phyloP scores from a whole-genome alignment of 1,140 invertebrate species.

The Drosophila ercepeae region DNA sequence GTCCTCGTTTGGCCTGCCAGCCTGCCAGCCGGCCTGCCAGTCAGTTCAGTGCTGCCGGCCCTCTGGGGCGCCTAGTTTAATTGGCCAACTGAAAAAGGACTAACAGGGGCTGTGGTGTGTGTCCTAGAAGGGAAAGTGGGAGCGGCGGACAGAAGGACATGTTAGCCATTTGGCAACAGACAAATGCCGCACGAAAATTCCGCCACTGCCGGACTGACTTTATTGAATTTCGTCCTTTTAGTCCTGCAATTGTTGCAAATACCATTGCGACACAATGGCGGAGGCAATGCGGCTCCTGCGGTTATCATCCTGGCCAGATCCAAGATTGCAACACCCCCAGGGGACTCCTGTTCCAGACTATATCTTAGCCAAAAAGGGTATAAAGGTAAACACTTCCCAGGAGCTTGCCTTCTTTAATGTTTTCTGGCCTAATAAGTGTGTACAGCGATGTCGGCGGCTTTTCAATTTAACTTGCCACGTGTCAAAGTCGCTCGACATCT shows the following conservation, averaged over 20 bases:
- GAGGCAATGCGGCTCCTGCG: conserved; percentile 33
- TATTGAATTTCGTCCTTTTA: conserved; percentile 48
- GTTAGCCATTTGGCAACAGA: conserved; percentile 52
- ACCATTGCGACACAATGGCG: conserved; percentile 38
- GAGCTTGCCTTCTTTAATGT: background rate
- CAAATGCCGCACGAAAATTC: conserved; percentile 43
- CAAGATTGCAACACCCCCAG: conserved; percentile 10
- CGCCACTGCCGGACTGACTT: conserved; percentile 31
- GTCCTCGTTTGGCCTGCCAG: conserved; percentile 68
- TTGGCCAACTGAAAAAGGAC: conserved; percentile 32
- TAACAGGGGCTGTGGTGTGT: background rate
- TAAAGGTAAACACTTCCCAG: background rate
- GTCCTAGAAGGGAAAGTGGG: background rate
- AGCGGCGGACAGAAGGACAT: conserved; percentile 25
- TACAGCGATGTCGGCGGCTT: conserved; percentile 71
- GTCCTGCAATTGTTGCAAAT: conserved; percentile 14
- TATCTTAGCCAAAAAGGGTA: background rate
- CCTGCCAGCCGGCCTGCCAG: conserved; percentile 29
- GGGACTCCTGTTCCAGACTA: background rate
- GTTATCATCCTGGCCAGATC: conserved; percentile 37
- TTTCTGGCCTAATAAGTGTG: conserved; percentile 66
- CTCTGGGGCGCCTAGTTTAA: conserved; percentile 41
- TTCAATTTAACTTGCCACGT: conserved; percentile 80
- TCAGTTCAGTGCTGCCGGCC: conserved; percentile 15
- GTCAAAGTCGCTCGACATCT: conserved; percentile 72